Base-by-base conservation (phyloP, 2,113 vertebrate species). In the Formicarius rufipectus region DNA sequence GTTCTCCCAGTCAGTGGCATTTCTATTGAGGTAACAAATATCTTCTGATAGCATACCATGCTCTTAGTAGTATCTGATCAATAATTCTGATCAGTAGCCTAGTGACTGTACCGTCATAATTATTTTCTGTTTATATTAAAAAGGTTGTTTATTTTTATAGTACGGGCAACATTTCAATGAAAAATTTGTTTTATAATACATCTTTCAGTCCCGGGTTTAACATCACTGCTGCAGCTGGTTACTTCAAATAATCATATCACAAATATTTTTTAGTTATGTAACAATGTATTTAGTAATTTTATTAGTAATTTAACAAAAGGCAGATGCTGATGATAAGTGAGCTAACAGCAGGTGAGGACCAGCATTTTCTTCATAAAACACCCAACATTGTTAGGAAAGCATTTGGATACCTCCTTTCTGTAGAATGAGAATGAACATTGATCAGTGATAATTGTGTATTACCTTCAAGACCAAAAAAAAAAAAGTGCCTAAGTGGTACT, bases 401-500 rank as follows among this genome's bases (percentile, higher is more conserved):
- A 13, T 84, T 37, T 60, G 37, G 45, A 80, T 58, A 62, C 23
- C 19, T 62, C n/a, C 53, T 60, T 91, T 63, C 45, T 6, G 3
- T 19, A 60, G 20, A 23, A 37, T 33, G 14, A 56, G 18, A 55
- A 56, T 13, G 11, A 84, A 10, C 7, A 77, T 2, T 16, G 27
- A 31, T 53, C 16, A 37, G 7, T 2, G 2, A 60, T 74, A 52
- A 31, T 3, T 25, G 4, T 14, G 17, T 42, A 31, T 60, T 80
- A 25, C 4, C 17, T 62, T 17, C 40, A 66, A 88, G 17, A 25
- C 23, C 37, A 18, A 58, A 56, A 64, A 58, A 56, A 64, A 19
- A 78, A 33, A 58, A 12, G 1, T 13, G n/a, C 5, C 3, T 0
- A 3, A 35, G 6, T 2, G 2, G 14, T 47, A 14, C 25, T 52